Conservation (phyloP, 2,113 vertebrate genomes). For the Colaptes auratus region DNA sequence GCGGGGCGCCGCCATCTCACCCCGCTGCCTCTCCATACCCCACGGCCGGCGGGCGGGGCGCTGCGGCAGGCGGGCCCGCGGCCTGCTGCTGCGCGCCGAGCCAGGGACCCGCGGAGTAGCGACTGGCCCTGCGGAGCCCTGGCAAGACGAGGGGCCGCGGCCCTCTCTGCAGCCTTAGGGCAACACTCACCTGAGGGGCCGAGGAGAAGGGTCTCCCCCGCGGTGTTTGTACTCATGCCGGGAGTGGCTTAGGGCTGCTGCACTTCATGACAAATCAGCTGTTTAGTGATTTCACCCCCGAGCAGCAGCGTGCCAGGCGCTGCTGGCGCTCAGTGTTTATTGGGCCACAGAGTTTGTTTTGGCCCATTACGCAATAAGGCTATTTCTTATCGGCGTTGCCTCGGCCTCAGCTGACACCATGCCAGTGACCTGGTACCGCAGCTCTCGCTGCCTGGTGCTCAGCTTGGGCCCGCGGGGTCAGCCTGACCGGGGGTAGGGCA, state of each 20-base stretch:
- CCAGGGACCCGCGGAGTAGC: too few species aligned
- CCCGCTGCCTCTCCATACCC: too few species aligned
- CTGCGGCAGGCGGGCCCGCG: background rate
- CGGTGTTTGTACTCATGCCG: fast-evolving
- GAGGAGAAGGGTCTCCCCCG: background rate
- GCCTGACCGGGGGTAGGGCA: background rate
- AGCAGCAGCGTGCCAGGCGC: background rate
- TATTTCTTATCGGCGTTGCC: background rate
- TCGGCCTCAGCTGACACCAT: fast-evolving
- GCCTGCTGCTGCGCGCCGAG: background rate
- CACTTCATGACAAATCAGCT: fast-evolving
- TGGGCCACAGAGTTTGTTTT: background rate
- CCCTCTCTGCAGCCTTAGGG: background rate
- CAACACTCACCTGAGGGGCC: background rate
- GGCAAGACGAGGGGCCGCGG: too few species aligned
- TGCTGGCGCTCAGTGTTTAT: background rate
- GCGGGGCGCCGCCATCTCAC: background rate
- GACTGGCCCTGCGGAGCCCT: too few species aligned
- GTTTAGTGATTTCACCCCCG: fast-evolving
- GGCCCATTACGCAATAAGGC: background rate
- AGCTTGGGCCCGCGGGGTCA: background rate
- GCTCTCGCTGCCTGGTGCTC: background rate
- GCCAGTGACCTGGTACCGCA: background rate
- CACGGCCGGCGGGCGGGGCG: background rate
- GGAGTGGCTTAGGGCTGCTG: background rate